Evolutionary conservation across 2,113 vertebrate genomes (phyloP).

Genomic region (Seriola rivoliana): DNA sequence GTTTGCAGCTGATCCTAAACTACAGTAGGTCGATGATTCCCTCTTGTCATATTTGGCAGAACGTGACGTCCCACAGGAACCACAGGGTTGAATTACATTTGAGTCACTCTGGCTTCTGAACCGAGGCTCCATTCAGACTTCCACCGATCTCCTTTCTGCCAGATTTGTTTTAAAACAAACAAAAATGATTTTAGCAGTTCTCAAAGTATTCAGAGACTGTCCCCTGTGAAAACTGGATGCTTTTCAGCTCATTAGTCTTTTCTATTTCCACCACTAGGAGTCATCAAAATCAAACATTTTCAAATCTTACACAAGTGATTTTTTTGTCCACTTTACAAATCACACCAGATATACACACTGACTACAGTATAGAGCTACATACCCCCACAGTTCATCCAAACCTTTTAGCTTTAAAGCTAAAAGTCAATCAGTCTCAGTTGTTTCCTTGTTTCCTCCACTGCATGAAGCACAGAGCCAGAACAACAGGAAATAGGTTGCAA

Average conservation of each 20-base stretch:
- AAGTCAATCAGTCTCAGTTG: not conserved
- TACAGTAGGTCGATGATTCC: not conserved
- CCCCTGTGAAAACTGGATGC: not conserved
- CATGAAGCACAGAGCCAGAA: not conserved
- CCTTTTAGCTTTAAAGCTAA: not conserved
- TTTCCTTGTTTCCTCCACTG: not conserved
- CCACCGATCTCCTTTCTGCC: not conserved
- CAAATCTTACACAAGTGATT: not conserved
- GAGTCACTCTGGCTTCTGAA: not conserved
- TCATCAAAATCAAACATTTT: not conserved
- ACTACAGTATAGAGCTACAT: too few species aligned
- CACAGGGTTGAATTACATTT: not conserved
- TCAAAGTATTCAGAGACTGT: not conserved
- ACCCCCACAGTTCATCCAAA: too few species aligned
- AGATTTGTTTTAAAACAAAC: not conserved
- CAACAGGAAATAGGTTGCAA: not conserved
- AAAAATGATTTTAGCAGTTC: too few species aligned
- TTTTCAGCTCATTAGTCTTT: not conserved
- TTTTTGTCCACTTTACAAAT: not conserved
- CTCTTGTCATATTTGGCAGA: conserved; percentile 1
- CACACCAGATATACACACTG: not conserved
- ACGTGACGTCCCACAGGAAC: not conserved
- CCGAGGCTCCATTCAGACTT: not conserved
- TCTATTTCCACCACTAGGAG: not conserved
- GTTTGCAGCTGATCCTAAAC: not conserved